Conservation (phyloP, 2,888 invertebrate genomes). For the Epinotia demarniana region DNA sequence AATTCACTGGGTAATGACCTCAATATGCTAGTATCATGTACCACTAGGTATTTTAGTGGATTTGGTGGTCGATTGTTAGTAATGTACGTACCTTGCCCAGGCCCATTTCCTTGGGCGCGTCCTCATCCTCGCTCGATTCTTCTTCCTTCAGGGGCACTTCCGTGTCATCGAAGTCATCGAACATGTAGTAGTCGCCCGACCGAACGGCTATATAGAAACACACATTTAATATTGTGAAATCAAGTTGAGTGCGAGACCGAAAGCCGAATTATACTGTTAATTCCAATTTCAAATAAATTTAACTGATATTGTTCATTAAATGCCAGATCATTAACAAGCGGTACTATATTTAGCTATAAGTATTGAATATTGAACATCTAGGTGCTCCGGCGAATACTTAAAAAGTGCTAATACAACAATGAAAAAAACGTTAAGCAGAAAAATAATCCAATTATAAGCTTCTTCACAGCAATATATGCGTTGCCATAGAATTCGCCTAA, state of each 20-base stretch:
- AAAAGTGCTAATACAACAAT: slow-evolving; percentile 7
- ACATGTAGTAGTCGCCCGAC: slow-evolving; percentile 99
- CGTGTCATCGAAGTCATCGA: slow-evolving; percentile 95
- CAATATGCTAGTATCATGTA: slow-evolving; percentile 11
- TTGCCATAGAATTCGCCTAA: background rate
- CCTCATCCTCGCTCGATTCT: slow-evolving; percentile 85
- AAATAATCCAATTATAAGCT: background rate
- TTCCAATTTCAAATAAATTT: background rate
- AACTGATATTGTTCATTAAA: background rate
- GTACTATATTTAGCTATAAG: background rate
- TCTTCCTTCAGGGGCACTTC: slow-evolving; percentile 88
- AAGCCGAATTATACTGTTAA: slow-evolving; percentile 24
- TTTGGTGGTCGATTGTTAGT: background rate
- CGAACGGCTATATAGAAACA: slow-evolving; percentile 91
- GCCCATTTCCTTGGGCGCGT: slow-evolving; percentile 81
- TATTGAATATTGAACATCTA: background rate
- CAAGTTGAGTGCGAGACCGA: slow-evolving; percentile 45
- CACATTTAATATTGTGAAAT: slow-evolving; percentile 10
- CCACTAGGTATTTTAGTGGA: background rate
- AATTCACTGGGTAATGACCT: background rate
- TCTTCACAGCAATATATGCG: background rate
- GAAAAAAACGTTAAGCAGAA: background rate
- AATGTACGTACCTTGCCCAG: slow-evolving; percentile 75
- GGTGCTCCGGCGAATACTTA: slow-evolving; percentile 8
- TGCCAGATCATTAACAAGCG: background rate